These are phyloP conservation scores for Steinernema khuongi DNA, from an alignment of 1,140 invertebrate species.

Conservation along the genomic window DNA sequence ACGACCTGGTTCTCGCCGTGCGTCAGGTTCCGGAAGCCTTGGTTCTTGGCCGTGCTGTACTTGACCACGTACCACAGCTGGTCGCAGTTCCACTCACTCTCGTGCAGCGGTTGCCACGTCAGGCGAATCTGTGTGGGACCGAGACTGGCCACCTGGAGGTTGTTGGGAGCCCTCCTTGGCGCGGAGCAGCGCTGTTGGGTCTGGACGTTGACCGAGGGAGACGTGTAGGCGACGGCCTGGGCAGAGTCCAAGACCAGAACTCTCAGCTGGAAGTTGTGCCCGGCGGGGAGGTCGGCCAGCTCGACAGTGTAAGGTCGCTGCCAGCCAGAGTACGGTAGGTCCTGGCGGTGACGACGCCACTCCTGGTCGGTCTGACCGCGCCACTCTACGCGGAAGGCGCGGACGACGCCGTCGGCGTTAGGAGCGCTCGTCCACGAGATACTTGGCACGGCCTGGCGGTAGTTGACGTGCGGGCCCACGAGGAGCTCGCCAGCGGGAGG, in stretches of 20 bases:
- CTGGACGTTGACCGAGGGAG: constrained; percentile 44
- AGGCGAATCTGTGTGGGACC: constrained; percentile 57
- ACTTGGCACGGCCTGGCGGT: constrained; percentile 35
- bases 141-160: constrained; percentile 48
- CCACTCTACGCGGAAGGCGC: constrained; percentile 51
- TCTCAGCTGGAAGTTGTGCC: constrained; percentile 54
- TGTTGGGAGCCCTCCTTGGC: constrained; percentile 48
- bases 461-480: constrained; percentile 46
- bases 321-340: constrained; percentile 51
- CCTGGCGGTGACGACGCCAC: constrained; percentile 45
- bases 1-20: constrained; percentile 47
- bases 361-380: constrained; percentile 38
- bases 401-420: constrained; percentile 44
- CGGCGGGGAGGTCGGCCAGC: constrained; percentile 47
- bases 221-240: constrained; percentile 48
- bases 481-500: constrained; percentile 48
- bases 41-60: constrained; percentile 53
- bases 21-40: constrained; percentile 54
- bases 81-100: constrained; percentile 58
- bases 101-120: constrained; percentile 48
- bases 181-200: constrained; percentile 37
- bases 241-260: constrained; percentile 54
- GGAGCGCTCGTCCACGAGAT: constrained; percentile 38
- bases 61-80: constrained; percentile 57
- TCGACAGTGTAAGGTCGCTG: constrained; percentile 56